phyloP scores from a whole-genome alignment of 2,888 invertebrate species.

The Platycheirus rosarum region DNA sequence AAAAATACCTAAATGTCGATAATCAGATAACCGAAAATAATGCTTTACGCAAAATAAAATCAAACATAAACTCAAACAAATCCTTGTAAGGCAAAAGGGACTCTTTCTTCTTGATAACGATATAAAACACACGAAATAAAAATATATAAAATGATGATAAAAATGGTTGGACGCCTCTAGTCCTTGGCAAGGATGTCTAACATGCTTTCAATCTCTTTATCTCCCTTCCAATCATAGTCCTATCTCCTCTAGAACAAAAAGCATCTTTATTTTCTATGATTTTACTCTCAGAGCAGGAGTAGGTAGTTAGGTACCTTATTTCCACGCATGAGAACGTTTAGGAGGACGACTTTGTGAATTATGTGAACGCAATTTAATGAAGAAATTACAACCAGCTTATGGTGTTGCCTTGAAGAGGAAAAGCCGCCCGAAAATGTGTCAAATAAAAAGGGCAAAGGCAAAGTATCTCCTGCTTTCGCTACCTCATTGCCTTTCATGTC shows the following conservation, averaged over 20 bases:
- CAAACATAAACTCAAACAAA: conserved; percentile 39
- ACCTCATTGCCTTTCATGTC: too few relatives aligned
- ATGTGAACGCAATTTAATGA: conserved; percentile 49
- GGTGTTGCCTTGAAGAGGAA: conserved; percentile 33
- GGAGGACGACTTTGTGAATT: conserved; percentile 43
- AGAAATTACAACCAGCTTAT: conserved; percentile 47
- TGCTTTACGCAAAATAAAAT: conserved; percentile 57
- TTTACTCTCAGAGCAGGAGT: not conserved
- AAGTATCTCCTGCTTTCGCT: too few relatives aligned
- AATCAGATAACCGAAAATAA: conserved; percentile 62
- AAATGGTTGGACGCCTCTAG: conserved; percentile 46
- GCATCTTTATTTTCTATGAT: too few relatives aligned
- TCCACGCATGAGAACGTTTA: conserved; percentile 18
- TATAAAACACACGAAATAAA: conserved; percentile 35
- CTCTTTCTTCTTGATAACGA: not conserved
- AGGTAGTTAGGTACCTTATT: conserved; percentile 22
- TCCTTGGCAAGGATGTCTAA: conserved; percentile 20
- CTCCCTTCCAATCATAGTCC: conserved; percentile 1
- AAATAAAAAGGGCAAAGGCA: conserved; percentile 23
- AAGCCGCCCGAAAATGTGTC: conserved; percentile 18
- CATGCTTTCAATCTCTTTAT: not conserved
- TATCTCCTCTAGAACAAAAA: too few relatives aligned
- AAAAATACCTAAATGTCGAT: conserved; percentile 29
- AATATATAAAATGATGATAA: conserved; percentile 33
- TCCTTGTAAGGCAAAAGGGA: conserved; percentile 34